Conservation (phyloP, 2,113 vertebrate species). For the Danionella cerebrum region DNA sequence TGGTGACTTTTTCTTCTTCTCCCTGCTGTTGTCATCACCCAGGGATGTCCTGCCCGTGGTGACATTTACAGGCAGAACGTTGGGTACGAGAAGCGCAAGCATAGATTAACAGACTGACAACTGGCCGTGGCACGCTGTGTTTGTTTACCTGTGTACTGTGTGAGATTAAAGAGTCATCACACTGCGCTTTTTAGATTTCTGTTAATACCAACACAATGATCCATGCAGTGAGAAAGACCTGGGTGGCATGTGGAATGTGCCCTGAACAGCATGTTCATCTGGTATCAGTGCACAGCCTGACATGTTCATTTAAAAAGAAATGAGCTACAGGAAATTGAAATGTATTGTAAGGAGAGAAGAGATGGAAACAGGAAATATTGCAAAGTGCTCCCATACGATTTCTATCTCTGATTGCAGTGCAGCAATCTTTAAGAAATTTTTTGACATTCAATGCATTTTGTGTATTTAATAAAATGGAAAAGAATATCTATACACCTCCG, state of each 20-base stretch:
- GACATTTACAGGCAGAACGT: slow-evolving; percentile 35
- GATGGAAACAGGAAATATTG: too few species aligned
- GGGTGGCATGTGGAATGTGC: not conserved
- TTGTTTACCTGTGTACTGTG: not conserved
- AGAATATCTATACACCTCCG: too few species aligned
- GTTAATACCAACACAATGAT: slow-evolving; percentile 2
- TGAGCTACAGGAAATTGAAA: not conserved
- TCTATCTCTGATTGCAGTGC: too few species aligned
- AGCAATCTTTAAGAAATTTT: too few species aligned
- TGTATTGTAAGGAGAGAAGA: too few species aligned
- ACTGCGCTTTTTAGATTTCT: slow-evolving; percentile 11
- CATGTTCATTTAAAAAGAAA: too few species aligned
- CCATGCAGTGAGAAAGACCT: not conserved
- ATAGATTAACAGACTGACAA: slow-evolving; percentile 26
- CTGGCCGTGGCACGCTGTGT: slow-evolving; percentile 9
- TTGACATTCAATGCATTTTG: too few species aligned
- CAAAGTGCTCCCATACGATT: too few species aligned
- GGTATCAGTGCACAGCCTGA: not conserved
- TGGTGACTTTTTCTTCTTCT: not conserved
- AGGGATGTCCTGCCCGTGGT: slow-evolving; percentile 7
- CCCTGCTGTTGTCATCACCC: not conserved
- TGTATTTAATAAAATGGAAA: too few species aligned
- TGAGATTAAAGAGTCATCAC: slow-evolving; percentile 14
- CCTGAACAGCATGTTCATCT: not conserved
- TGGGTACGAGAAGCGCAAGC: slow-evolving; percentile 3